These are phyloP conservation scores for Notodonta dromedarius DNA, from an alignment of 2,888 invertebrate genomes.

Conservation along the genomic window DNA sequence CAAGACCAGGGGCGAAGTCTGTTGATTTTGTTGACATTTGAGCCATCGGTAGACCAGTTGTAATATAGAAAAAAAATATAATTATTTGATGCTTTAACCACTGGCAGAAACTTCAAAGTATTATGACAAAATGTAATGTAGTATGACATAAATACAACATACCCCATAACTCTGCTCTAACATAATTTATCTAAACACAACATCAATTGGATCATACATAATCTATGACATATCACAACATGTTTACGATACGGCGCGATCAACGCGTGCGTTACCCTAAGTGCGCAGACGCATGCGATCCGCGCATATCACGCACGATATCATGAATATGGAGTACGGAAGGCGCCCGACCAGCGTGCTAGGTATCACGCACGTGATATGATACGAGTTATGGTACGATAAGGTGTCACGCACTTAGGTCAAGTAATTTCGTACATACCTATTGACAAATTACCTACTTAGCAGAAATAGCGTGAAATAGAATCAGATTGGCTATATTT, in stretches of 20 bases:
- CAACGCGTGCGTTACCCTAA: slow-evolving; percentile 32
- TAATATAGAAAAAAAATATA: no score
- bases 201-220: slow-evolving; percentile 23
- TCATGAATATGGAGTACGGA: slow-evolving; percentile 43
- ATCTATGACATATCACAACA: slow-evolving; percentile 35
- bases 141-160: not conserved
- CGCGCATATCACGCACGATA: slow-evolving; percentile 32
- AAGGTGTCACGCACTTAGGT: not conserved
- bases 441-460: not conserved
- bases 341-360: slow-evolving; percentile 30
- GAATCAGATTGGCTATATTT: no score
- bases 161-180: not conserved
- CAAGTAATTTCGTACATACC: not conserved
- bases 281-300: slow-evolving; percentile 37
- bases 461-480: no score
- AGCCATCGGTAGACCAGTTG: no score
- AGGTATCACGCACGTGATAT: slow-evolving; percentile 29
- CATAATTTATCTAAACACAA: not conserved
- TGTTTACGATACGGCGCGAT: slow-evolving; percentile 26
- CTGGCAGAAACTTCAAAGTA: not conserved
- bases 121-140: no score
- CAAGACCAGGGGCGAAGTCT: no score
- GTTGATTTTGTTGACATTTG: no score
- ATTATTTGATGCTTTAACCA: no score
- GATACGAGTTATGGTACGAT: not conserved